Conservation (phyloP, 2,113 vertebrate species). For the Cariama cristata region DNA sequence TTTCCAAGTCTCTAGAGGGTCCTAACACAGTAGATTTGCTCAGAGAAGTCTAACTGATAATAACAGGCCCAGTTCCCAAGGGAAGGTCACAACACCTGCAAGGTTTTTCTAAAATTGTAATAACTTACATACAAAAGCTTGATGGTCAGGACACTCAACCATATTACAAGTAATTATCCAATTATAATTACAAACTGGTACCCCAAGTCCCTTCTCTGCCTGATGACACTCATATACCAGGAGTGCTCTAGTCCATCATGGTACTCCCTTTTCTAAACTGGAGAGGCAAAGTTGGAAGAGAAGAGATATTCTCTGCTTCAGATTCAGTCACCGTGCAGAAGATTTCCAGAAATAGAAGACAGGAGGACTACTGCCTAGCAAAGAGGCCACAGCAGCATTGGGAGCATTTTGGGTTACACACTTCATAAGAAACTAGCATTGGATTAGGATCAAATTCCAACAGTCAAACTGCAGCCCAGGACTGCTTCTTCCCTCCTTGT, state of each 20-base stretch:
- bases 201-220: neutral
- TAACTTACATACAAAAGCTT: neutral
- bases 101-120: neutral
- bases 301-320: neutral
- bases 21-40: neutral
- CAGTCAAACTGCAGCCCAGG: neutral
- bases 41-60: neutral
- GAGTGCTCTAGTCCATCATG: neutral
- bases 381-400: neutral
- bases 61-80: neutral
- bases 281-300: neutral
- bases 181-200: neutral
- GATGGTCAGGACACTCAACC: fast-evolving
- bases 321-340: neutral
- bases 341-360: neutral
- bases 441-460: neutral
- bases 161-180: neutral
- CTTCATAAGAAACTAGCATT: too few species aligned
- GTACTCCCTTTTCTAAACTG: neutral
- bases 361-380: neutral
- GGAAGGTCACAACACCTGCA: neutral
- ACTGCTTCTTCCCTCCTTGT: neutral
- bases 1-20: neutral
- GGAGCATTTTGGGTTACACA: neutral
- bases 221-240: neutral